phyloP scores from a whole-genome alignment of 2,797 vertebrate species.

The Enteromius anoplus region DNA sequence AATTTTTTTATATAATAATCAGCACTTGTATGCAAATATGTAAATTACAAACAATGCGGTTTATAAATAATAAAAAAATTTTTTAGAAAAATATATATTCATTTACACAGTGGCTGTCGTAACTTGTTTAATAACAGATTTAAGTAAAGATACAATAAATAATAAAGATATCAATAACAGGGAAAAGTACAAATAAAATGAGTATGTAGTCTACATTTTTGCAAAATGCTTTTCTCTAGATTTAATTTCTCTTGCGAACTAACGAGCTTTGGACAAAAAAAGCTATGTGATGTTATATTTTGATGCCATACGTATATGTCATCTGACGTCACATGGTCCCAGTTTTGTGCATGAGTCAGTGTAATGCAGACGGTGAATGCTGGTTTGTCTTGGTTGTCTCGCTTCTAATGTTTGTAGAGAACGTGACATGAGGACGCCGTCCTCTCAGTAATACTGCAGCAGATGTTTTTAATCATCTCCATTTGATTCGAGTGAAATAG shows the following conservation, averaged over 20 bases:
- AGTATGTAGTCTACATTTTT: no score
- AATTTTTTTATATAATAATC: no score
- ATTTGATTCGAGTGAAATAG: conserved; percentile 1
- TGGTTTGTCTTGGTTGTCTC: neutral
- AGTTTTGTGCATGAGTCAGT: neutral
- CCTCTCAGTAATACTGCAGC: conserved; percentile 13
- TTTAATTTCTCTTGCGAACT: neutral
- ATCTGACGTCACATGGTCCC: neutral
- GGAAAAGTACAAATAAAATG: no score
- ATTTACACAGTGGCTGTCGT: no score
- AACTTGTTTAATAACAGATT: no score
- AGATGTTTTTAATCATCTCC: conserved; percentile 20
- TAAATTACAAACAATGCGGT: no score
- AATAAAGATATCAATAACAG: no score
- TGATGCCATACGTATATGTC: neutral
- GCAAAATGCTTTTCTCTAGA: no score
- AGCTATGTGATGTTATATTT: neutral
- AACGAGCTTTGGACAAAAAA: neutral
- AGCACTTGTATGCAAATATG: no score
- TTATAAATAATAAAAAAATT: no score
- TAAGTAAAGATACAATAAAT: no score
- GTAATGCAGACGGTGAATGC: neutral
- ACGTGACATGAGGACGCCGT: neutral
- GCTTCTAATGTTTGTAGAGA: neutral
- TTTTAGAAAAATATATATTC: no score